phyloP scores from a whole-genome alignment of 2,113 vertebrate genomes.

The Ginglymostoma cirratum region DNA sequence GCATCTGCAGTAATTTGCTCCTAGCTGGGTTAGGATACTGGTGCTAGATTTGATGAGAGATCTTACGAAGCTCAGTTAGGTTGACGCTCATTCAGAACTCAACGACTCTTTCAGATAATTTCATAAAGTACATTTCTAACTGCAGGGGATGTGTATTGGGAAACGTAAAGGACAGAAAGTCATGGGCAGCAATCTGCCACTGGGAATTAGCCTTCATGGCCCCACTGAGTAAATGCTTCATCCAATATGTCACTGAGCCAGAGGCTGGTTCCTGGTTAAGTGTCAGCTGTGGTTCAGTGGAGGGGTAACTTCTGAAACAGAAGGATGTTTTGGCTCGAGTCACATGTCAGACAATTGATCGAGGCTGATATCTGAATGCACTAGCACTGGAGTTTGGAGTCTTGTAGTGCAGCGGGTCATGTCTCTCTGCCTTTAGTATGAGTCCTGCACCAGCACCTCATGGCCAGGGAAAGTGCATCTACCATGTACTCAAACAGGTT shows the following conservation, averaged over 20 bases:
- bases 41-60: neutral
- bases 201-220: neutral
- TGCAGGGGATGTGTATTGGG: neutral
- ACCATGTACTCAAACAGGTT: too few relatives aligned
- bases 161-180: neutral
- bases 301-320: neutral
- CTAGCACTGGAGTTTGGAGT: too few relatives aligned
- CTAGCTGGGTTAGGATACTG: neutral
- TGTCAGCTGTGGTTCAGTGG: neutral
- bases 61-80: neutral
- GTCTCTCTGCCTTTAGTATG: too few relatives aligned
- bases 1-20: too few relatives aligned
- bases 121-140: neutral
- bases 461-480: too few relatives aligned
- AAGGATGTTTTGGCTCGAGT: neutral
- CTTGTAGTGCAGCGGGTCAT: too few relatives aligned
- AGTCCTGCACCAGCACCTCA: too few relatives aligned
- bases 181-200: neutral
- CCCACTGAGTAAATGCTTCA: neutral
- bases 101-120: neutral
- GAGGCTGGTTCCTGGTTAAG: neutral
- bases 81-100: neutral
- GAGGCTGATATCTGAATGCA: neutral
- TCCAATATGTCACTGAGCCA: neutral
- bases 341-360: neutral